These are phyloP conservation scores for Opisthograptis luteolata DNA, from an alignment of 2,888 invertebrate species.

Conservation along the genomic window DNA sequence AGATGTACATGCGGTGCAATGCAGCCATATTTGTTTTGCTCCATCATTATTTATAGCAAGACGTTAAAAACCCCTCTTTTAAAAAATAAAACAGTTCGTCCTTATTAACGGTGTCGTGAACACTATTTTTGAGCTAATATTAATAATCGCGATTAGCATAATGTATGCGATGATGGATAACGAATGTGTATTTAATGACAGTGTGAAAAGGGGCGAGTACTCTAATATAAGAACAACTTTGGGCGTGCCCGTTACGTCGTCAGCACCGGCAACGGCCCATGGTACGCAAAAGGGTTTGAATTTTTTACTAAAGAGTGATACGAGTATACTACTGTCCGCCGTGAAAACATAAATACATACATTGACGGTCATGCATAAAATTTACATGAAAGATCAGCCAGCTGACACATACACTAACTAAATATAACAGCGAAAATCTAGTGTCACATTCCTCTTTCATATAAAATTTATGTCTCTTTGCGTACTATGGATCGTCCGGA, in stretches of 20 bases:
- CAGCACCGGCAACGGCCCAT: slow-evolving; percentile 45
- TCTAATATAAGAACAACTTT: slow-evolving; percentile 42
- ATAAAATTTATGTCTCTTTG: no score
- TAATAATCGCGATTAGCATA: slow-evolving; percentile 50
- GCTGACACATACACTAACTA: no score
- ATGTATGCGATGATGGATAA: slow-evolving; percentile 62
- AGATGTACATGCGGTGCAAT: no score
- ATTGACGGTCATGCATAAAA: no score
- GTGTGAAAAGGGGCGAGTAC: slow-evolving; percentile 63
- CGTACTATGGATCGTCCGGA: no score
- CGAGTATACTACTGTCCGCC: no score
- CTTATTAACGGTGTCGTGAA: slow-evolving; percentile 17
- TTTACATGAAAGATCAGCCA: no score
- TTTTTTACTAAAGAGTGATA: no score
- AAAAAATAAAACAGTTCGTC: slow-evolving; percentile 14
- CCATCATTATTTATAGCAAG: background rate
- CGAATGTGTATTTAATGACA: slow-evolving; percentile 76
- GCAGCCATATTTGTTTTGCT: background rate
- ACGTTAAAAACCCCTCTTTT: no score
- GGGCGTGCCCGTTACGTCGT: slow-evolving; percentile 70
- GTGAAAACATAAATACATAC: no score
- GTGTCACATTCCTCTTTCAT: no score
- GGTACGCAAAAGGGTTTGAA: slow-evolving; percentile 64
- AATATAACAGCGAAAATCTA: no score
- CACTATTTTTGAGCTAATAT: slow-evolving; percentile 39